Evolutionary conservation across 2,113 vertebrate species (phyloP).

Genomic region (Poicephalus meyeri): DNA sequence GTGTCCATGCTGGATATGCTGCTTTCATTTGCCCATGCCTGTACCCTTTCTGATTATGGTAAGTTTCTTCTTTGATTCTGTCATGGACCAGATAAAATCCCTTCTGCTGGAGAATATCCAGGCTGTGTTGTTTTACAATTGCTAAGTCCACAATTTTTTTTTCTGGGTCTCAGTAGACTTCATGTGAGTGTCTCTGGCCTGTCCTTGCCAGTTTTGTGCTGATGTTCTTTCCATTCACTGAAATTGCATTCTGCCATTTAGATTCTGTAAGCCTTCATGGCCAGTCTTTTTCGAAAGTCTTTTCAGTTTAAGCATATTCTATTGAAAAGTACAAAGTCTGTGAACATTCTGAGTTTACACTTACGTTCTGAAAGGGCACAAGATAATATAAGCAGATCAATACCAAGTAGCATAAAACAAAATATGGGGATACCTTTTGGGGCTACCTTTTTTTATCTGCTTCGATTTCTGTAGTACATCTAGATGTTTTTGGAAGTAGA

Average conservation of each 20-base stretch:
- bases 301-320: background rate
- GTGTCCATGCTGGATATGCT: slow-evolving; percentile 98
- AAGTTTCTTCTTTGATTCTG: slow-evolving; percentile 18
- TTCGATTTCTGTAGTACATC: background rate
- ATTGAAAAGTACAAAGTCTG: background rate
- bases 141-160: background rate
- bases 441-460: background rate
- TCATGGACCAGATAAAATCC: background rate
- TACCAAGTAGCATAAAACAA: background rate
- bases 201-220: background rate
- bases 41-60: slow-evolving; percentile 95
- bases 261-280: background rate
- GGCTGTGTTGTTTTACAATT: background rate
- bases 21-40: slow-evolving; percentile 90
- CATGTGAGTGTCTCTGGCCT: background rate
- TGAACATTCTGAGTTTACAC: background rate
- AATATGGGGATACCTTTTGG: background rate
- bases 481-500: background rate
- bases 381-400: background rate
- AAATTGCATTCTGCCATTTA: background rate
- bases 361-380: background rate
- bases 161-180: background rate
- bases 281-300: background rate
- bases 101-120: background rate
- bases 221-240: background rate